Evolutionary conservation across 2,113 vertebrate species (phyloP).

Genomic region (Dermatemys mawii): DNA sequence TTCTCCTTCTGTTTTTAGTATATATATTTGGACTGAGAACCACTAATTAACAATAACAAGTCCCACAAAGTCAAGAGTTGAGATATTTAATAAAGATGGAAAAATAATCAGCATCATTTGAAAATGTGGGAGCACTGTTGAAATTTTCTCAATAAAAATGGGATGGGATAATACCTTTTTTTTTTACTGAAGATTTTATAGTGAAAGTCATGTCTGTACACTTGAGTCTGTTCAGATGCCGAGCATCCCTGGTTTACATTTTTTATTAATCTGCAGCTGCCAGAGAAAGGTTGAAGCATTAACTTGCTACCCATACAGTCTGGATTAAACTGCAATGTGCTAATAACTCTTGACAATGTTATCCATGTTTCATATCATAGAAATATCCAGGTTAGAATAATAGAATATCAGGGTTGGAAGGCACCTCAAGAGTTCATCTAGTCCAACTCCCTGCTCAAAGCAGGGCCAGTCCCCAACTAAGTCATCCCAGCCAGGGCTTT

Average conservation of each 20-base stretch:
- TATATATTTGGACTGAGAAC: conserved; percentile 6
- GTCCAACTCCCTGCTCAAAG: no score
- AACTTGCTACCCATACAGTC: rapidly evolving
- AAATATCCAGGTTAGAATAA: no score
- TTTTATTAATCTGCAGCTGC: conserved; percentile 8
- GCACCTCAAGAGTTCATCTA: no score
- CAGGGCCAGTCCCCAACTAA: no score
- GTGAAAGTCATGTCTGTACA: background rate
- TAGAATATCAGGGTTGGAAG: no score
- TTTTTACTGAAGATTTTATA: background rate
- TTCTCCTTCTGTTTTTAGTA: background rate
- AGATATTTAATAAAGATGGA: background rate
- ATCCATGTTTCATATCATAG: rapidly evolving
- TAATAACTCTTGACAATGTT: no score
- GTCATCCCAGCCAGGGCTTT: no score
- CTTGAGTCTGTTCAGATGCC: background rate
- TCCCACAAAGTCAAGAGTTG: background rate
- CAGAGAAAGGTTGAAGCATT: background rate
- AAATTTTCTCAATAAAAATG: conserved; percentile 22
- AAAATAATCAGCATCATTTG: background rate
- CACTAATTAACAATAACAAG: conserved; percentile 29
- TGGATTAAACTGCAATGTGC: rapidly evolving
- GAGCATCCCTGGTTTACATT: background rate
- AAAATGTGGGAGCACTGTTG: background rate
- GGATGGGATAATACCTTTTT: background rate